Percentiles rank a stretch among this genome's conserved stretches.
Conservation (phyloP, 92 coral and sea anemone species). For the Micromussa lordhowensis region DNA sequence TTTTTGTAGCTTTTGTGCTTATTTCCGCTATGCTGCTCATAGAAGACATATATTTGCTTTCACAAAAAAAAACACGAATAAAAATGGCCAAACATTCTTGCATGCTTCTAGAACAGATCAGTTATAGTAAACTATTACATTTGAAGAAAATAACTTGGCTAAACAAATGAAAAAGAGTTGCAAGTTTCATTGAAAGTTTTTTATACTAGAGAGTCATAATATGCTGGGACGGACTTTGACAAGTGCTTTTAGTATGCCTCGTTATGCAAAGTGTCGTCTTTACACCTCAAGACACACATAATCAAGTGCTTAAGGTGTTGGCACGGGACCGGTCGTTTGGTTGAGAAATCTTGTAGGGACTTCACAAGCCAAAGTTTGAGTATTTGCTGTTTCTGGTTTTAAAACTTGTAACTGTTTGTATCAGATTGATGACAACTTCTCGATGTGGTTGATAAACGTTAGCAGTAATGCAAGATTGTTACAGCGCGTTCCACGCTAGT, state of each 20-base stretch:
- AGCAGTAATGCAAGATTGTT: too few relatives aligned
- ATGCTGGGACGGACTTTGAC: not conserved
- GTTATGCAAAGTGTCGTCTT: not conserved
- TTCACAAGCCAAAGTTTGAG: not conserved
- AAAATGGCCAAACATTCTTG: too few relatives aligned
- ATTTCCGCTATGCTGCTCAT: too few relatives aligned
- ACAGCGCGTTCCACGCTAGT: too few relatives aligned
- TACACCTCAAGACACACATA: not conserved
- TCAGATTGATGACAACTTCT: not conserved
- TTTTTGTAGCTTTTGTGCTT: too few relatives aligned
- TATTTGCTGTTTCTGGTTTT: not conserved
- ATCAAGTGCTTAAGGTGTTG: not conserved
- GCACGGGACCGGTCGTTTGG: too few relatives aligned
- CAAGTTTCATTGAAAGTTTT: not conserved
- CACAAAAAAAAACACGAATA: too few relatives aligned
- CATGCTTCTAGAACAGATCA: too few relatives aligned
- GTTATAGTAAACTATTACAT: too few relatives aligned
- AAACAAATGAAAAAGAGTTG: not conserved
- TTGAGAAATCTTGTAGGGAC: not conserved
- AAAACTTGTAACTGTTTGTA: not conserved
- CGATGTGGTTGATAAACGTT: too few relatives aligned
- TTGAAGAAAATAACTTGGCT: not conserved
- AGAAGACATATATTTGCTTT: too few relatives aligned
- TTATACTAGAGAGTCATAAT: not conserved
- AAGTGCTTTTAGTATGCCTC: too few relatives aligned